Base-by-base conservation (phyloP, 2,113 vertebrate genomes). In the Dipodomys ordii region DNA sequence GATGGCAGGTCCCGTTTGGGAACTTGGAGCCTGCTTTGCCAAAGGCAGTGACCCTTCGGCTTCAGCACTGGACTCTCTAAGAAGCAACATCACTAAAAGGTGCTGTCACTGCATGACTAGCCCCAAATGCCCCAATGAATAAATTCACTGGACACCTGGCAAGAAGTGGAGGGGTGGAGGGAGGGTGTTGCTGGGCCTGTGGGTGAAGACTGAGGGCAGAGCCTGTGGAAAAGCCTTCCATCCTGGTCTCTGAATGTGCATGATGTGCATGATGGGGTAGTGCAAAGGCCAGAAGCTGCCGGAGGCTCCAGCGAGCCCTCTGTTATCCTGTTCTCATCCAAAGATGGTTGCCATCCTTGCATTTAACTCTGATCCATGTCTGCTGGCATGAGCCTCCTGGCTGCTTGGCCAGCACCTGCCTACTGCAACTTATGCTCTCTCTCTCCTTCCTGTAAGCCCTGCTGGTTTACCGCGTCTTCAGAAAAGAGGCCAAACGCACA, bases 401-500 rank as follows among this genome's bases (percentile, higher is more conserved):
- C 83, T 67, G 79, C 32, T 7, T 0, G 13, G 0, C 90, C 2
- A 2, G 81, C 22, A 16, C 39, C 39, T 39, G 39, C 39, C 4
- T 39, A 39, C 39, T 39, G 39, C 39, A 6, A 3, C 89, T 27
- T 10, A 69, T 11, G 0, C 7, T 8, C 4, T 28, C n/a, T 49
- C 2, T 73, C 89, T 96, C 13, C 0, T 91, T 32, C 77, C 94
- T 2, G 0, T 1, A 96, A 99, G 99, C 99, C n/a, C 98, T 99
- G 87, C 97, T 99, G 96, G 99, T 99, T 32, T 99, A 99, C 97
- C 98, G 99, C 2, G 98, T 99, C 30, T 99, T 99, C 97, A 98
- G 98, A 87, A 98, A 98, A 0, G 99, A 99, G 90, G 91, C 98
- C 53, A 99, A 99, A 74, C 98, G 98, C 79, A 98, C 98, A 0